phyloP scores from a whole-genome alignment of 1,140 invertebrate species.

The Elymnias hypermnestra region DNA sequence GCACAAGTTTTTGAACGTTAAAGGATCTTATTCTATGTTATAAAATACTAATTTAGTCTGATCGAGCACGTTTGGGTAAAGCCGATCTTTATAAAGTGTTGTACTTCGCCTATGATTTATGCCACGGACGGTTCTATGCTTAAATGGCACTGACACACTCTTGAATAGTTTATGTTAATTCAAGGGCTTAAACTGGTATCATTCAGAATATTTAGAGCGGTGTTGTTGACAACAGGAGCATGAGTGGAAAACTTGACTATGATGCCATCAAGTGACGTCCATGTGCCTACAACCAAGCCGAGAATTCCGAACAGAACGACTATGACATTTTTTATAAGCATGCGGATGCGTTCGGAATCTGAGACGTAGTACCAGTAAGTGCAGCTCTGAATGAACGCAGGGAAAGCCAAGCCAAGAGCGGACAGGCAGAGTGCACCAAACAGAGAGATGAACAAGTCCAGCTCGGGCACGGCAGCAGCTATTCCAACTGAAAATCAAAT shows the following conservation, averaged over 20 bases:
- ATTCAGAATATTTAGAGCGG: conserved; percentile 15
- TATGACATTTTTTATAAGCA: conserved; percentile 81
- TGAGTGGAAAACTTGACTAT: conserved; percentile 73
- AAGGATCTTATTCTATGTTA: too few species aligned
- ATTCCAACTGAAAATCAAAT: conserved; percentile 80
- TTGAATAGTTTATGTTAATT: conserved; percentile 1
- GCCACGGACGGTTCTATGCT: conserved; percentile 32
- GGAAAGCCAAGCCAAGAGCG: conserved; percentile 90
- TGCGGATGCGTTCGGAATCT: conserved; percentile 61
- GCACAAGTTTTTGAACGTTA: too few species aligned
- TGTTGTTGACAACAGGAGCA: conserved; percentile 20
- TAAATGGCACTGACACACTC: conserved; percentile 31
- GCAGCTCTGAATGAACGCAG: conserved; percentile 86
- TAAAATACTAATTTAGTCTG: too few species aligned
- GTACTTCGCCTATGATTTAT: conserved; percentile 11
- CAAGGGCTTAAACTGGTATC: conserved; percentile 27
- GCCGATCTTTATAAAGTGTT: too few species aligned
- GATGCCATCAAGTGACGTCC: conserved; percentile 81
- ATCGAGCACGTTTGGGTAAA: too few species aligned
- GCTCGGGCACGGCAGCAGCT: conserved; percentile 85
- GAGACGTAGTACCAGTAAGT: conserved; percentile 78
- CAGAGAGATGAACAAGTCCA: conserved; percentile 93
- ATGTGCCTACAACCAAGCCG: conserved; percentile 83
- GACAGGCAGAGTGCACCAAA: conserved; percentile 92
- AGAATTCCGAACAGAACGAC: conserved; percentile 82